Percentiles rank a stretch among this genome's conserved stretches.
Evolutionary conservation across 2,113 vertebrate species (phyloP).

Genomic region (Brachyhypopomus gauderio): DNA sequence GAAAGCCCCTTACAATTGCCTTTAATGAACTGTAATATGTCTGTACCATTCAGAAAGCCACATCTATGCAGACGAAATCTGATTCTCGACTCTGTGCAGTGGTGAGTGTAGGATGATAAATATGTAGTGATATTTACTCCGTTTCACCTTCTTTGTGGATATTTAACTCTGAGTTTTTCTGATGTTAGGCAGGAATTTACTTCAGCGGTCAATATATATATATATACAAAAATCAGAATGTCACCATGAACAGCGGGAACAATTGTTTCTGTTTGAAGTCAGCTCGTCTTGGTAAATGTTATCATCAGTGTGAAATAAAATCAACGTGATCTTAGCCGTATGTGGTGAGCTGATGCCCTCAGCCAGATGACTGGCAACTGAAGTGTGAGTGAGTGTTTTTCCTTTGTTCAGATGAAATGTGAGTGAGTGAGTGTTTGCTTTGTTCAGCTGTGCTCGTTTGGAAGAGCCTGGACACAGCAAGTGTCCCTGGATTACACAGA

Average conservation of each 20-base stretch:
- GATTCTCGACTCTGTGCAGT: conserved; percentile 26
- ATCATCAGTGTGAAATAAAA: no score
- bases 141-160: not conserved
- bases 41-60: conserved; percentile 48
- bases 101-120: not conserved
- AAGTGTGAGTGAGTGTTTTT: not conserved
- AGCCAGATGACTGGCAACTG: conserved; percentile 23
- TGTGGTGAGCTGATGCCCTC: conserved; percentile 25
- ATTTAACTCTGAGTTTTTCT: not conserved
- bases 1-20: conserved; percentile 58
- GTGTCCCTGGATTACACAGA: conserved; percentile 50
- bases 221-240: not conserved
- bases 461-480: conserved; percentile 1
- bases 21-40: conserved; percentile 62
- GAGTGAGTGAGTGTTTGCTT: conserved; percentile 39
- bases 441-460: conserved; percentile 35
- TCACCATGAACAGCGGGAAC: not conserved
- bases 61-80: conserved; percentile 47
- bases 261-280: conserved; percentile 18
- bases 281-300: not conserved
- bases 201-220: not conserved
- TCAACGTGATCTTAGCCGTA: conserved; percentile 11
- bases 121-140: not conserved
- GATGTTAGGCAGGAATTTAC: not conserved
- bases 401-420: no score